phyloP scores from a whole-genome alignment of 2,888 invertebrate genomes.

The Chorisops tibialis region DNA sequence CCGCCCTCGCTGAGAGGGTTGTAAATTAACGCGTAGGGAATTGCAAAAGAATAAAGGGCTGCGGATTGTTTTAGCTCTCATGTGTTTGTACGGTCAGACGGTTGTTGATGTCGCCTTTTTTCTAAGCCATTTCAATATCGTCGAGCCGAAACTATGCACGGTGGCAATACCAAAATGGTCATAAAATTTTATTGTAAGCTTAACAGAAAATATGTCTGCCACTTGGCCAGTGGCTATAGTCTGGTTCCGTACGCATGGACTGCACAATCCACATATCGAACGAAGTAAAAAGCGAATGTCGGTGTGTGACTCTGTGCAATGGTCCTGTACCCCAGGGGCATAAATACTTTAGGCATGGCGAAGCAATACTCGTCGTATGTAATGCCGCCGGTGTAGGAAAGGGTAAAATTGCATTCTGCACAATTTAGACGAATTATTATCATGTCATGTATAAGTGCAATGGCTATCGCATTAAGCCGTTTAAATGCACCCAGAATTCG shows the following conservation, averaged over 20 bases:
- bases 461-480: conserved; percentile 25
- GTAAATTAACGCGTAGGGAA: conserved; percentile 37
- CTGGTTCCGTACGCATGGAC: conserved; percentile 11
- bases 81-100: no score
- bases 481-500: conserved; percentile 19
- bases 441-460: conserved; percentile 29
- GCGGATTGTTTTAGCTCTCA: conserved; percentile 2
- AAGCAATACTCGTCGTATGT: conserved; percentile 4
- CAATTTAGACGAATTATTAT: conserved; percentile 31
- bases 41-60: conserved; percentile 24
- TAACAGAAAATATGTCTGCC: conserved; percentile 40
- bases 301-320: no score
- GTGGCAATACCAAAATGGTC: conserved; percentile 33
- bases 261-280: background rate
- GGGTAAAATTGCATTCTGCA: conserved; percentile 29
- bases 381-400: background rate
- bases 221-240: conserved; percentile 26
- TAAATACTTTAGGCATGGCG: conserved; percentile 5
- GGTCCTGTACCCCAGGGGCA: background rate
- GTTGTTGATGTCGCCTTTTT: no score
- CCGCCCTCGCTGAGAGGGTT: conserved; percentile 33
- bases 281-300: no score
- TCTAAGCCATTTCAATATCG: conserved; percentile 16
- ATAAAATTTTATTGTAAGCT: conserved; percentile 49
- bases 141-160: conserved; percentile 5